These are phyloP conservation scores for Cyclina sinensis DNA, from an alignment of 1,140 invertebrate species.

Conservation along the genomic window DNA sequence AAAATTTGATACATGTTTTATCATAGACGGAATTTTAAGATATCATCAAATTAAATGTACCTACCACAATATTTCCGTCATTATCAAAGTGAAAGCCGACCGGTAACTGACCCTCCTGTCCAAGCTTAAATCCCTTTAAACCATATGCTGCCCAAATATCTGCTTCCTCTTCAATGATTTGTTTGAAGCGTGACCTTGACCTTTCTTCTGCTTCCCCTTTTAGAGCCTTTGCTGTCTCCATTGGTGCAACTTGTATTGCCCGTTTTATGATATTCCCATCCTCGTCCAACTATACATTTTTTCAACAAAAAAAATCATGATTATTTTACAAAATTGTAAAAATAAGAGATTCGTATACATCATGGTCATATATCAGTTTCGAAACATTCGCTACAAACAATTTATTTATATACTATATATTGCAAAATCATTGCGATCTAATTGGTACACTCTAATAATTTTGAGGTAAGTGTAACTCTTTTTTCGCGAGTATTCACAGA, in stretches of 20 bases:
- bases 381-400: too few species aligned
- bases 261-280: background rate
- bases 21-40: too few species aligned
- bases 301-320: too few species aligned
- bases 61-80: constrained; percentile 56
- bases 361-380: too few species aligned
- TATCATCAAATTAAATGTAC: background rate
- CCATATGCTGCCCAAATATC: constrained; percentile 13
- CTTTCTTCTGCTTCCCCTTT: background rate
- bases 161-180: constrained; percentile 36
- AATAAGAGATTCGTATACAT: too few species aligned
- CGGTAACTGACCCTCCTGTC: constrained; percentile 21
- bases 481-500: too few species aligned
- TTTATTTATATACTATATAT: too few species aligned
- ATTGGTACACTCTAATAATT: too few species aligned
- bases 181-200: background rate
- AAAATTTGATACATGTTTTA: too few species aligned
- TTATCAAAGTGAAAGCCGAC: constrained; percentile 48
- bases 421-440: too few species aligned
- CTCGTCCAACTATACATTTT: background rate
- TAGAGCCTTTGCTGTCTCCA: background rate
- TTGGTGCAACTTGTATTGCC: constrained; percentile 7
- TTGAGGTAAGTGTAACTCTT: too few species aligned
- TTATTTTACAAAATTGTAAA: too few species aligned
- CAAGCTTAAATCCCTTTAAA: background rate